Evolutionary conservation across 2,113 vertebrate genomes (phyloP).

Genomic region (Lycaon pictus): DNA sequence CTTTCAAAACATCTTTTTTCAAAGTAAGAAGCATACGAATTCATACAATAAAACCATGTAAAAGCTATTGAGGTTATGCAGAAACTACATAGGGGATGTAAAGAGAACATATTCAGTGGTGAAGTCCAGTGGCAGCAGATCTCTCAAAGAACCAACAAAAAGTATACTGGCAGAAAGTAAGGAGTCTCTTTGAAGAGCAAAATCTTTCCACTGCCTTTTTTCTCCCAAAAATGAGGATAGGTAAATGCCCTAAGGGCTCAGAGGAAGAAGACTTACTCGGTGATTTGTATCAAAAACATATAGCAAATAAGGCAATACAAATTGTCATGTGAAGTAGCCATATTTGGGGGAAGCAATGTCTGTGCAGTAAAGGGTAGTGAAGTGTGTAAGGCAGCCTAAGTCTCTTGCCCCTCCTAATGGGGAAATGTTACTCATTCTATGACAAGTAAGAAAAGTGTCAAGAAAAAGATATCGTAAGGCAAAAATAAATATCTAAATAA

Average conservation of each 20-base stretch:
- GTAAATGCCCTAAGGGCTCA: not conserved
- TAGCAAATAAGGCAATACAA: not conserved
- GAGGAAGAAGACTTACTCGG: not conserved
- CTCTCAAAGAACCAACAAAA: not conserved
- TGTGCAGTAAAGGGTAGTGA: not conserved
- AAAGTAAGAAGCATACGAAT: not conserved
- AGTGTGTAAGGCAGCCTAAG: not conserved
- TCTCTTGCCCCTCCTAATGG: not conserved
- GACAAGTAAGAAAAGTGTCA: not conserved
- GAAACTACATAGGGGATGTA: not conserved
- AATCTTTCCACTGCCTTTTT: not conserved
- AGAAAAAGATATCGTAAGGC: not conserved
- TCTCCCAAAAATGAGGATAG: not conserved
- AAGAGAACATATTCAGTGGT: not conserved
- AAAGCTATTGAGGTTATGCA: not conserved
- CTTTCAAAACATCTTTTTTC: not conserved
- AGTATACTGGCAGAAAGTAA: not conserved
- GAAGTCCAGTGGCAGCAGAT: not conserved
- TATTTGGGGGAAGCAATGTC: not conserved
- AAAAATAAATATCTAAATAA: not conserved
- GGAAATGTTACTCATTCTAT: not conserved
- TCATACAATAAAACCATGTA: not conserved
- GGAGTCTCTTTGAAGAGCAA: not conserved
- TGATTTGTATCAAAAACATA: not conserved
- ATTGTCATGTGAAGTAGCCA: not conserved